Base-by-base conservation (phyloP, 2,888 invertebrate genomes). In the Caenorhabditis uteleia region DNA sequence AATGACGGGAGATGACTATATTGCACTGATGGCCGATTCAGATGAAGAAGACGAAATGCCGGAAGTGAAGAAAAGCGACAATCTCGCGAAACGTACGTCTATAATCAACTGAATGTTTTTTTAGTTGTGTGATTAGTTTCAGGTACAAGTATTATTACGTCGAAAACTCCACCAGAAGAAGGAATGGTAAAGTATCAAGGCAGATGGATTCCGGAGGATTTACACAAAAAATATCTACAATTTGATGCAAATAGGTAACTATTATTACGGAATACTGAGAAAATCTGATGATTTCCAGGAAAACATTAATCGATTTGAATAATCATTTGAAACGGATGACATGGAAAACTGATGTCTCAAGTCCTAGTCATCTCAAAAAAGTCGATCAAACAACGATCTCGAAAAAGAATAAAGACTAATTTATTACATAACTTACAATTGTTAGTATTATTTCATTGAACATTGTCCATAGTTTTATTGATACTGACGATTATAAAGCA, bases 291-390 rank as follows among this genome's bases (percentile, higher is more conserved):
- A 25, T 12, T 61, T 71, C 8, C 65, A 62, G 62, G 60, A 55
- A 50, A 36, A 58, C 54, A 21, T 33, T 78, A n/a, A 38, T 59
- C 10, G 34, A 54, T 5, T 23, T 75, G 26, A 40, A 53, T 16
- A 54, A 31, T n/a, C 60, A 71, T 40, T 46, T 78, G 39, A 78
- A 78, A 43, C 21, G 36, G 14, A 42, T 78, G 31, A 64, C 69
- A 16, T 78, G 75, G 75, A 54, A 59, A 38, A 51, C 68, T 16
- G 49, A 62, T 10, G 65, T 69, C 12, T 60, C 64, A 14, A 70
- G 66, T 50, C 75, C 77, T 12, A 26, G 38, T 10, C 56, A 66
- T 16, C 36, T 73, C 57, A 70, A 66, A 31, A 61, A 44, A n/a
- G 68, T 70, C 21, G 73, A 73, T 36, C 57, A 68, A 43, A 62